Base-by-base conservation (phyloP, 2,888 invertebrate genomes). In the Drosophila algonquin region DNA sequence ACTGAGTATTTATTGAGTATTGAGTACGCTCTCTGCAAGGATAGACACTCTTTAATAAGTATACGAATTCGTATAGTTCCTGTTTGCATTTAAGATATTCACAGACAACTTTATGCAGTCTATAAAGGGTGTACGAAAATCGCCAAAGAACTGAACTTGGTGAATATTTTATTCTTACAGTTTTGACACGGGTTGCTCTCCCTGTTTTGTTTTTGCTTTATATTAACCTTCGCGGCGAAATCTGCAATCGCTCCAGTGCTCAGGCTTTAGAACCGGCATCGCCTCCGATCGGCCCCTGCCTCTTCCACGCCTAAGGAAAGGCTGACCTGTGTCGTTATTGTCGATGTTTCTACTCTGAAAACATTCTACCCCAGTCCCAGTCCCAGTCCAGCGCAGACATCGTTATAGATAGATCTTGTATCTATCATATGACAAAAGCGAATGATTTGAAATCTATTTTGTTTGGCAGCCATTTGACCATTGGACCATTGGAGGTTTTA, bases 191-290 rank as follows among this genome's bases (percentile, higher is more conserved):
- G 76, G 76, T 69, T 72, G 69, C 70, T 75, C 70, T 59, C 76
- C 76, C 63, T 45, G 45, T 63, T 59, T 75, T 81, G 64, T 56
- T 69, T 72, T 83, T 62, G 65, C 48, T 64, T 75, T 69, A 55
- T 69, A 56, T 70, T 72, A 74, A 69, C 81, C 68, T 70, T 75
- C 68, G 64, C 74, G 60, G 76, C 76, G 75, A 80, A 83, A 87
- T 89, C 81, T 87, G 84, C 89, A 88, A 76, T 80, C 80, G 67
- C 60, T 67, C 51, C 68, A 86, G 71, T 62, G 69, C 54, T 53
- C 58, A 71, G 48, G 65, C 73, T 71, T 55, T 71, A 53, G 62
- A 61, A 46, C 53, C 58, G 69, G 69, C 72, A 72, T 75, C 76
- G 76, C 69, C 71, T 75, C 69, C 71, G 76, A 75, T 68, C 53